A percentile compares a stretch with the other conserved stretches of the same genome.
Evolutionary conservation across 92 coral and sea anemone genomes (phyloP).

Genomic region (Epizoanthus illoricatus): DNA sequence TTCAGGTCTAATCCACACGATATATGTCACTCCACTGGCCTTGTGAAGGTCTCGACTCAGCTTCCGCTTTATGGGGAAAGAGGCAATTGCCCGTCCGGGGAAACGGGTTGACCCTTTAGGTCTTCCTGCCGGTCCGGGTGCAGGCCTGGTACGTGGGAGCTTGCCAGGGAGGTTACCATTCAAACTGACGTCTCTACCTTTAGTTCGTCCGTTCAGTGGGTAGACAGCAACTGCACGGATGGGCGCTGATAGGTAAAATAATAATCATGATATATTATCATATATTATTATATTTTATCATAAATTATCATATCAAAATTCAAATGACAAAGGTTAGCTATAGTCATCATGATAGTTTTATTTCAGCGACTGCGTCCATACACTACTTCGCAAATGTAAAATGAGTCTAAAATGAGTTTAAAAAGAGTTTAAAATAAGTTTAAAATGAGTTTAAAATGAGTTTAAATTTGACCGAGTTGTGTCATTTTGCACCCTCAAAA

Average conservation of each 20-base stretch:
- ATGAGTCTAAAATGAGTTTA: too few relatives aligned
- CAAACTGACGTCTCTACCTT: slow-evolving; percentile 65
- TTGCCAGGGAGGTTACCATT: slow-evolving; percentile 41
- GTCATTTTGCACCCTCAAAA: too few relatives aligned
- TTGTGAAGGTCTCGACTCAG: slow-evolving; percentile 5
- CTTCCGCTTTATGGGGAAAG: slow-evolving; percentile 26
- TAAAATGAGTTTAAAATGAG: too few relatives aligned
- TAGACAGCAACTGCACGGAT: slow-evolving; percentile 69
- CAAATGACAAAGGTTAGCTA: background rate
- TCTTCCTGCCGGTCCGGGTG: slow-evolving; percentile 11
- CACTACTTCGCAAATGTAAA: too few relatives aligned
- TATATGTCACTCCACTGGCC: slow-evolving; percentile 19
- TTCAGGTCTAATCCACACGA: slow-evolving; percentile 13
- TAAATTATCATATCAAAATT: background rate
- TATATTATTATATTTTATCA: background rate
- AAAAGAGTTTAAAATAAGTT: too few relatives aligned
- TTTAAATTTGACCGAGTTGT: too few relatives aligned
- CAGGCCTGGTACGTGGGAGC: slow-evolving; percentile 29
- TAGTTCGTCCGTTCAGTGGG: slow-evolving; percentile 56
- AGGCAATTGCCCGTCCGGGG: slow-evolving; percentile 16
- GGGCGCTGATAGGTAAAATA: slow-evolving; percentile 7
- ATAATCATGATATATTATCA: background rate
- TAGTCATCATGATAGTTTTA: too few relatives aligned
- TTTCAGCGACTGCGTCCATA: too few relatives aligned
- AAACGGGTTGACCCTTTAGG: slow-evolving; percentile 19